Conservation (phyloP, 2,888 invertebrate species). For the Metopia argyrocephala region DNA sequence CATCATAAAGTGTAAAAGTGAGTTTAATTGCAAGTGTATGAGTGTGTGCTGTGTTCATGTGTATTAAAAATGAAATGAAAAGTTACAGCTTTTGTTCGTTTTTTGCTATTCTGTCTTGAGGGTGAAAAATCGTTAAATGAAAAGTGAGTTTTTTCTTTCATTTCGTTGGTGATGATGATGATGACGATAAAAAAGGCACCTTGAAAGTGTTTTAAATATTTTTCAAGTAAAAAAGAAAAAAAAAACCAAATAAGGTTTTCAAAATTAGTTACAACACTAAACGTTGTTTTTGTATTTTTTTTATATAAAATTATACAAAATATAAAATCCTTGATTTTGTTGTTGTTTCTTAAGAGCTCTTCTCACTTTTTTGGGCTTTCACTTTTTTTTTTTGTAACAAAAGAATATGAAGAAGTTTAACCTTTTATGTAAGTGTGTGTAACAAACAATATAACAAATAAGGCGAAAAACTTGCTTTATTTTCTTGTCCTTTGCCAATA, state of each 20-base stretch:
- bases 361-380: background rate
- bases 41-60: slow-evolving; percentile 32
- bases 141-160: slow-evolving; percentile 56
- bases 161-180: slow-evolving; percentile 24
- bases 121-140: slow-evolving; percentile 65
- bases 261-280: background rate
- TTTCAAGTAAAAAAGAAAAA: slow-evolving; percentile 7
- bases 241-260: slow-evolving; percentile 6
- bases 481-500: slow-evolving; percentile 30
- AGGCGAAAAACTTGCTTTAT: background rate
- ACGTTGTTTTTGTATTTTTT: background rate
- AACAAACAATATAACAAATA: slow-evolving; percentile 21
- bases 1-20: slow-evolving; percentile 45
- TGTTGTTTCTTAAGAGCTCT: background rate
- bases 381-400: slow-evolving; percentile 17
- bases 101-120: slow-evolving; percentile 51
- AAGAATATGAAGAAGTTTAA: slow-evolving; percentile 38
- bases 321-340: slow-evolving; percentile 40
- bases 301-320: background rate
- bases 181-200: slow-evolving; percentile 57
- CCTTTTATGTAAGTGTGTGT: slow-evolving; percentile 61
- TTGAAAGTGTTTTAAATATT: slow-evolving; percentile 56
- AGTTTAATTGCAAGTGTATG: slow-evolving; percentile 43
- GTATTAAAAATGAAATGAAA: slow-evolving; percentile 62
- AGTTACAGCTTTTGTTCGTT: slow-evolving; percentile 56